Evolutionary conservation across 2,888 invertebrate genomes (phyloP), one percentile per base, ranked within the genome.

Genomic region (Macroteleia sp.): DNA sequence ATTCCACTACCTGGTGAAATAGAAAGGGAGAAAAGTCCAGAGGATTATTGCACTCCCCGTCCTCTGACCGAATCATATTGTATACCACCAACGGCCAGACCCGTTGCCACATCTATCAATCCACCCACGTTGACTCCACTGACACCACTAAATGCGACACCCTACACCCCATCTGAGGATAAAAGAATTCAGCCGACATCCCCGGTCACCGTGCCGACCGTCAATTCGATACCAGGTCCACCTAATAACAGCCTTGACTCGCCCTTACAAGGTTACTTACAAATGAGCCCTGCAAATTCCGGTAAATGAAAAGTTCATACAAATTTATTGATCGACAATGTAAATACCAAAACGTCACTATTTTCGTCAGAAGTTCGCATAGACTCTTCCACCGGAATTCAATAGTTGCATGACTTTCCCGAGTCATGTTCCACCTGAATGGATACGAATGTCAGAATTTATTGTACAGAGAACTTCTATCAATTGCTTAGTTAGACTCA

Each of bases 71-170:
- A 92, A 71, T 92, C 92, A 6, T 93, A 93, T 78, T 89, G 91
- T 57, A 91, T 94, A 54, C 91, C 92, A 8, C 92, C 92, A n/a
- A 92, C 92, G 69, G 92, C 92, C 14, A 90, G 92, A 54, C 92
- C 92, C 22, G 89, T 93, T 44, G 92, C 46, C 79, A n/a, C n/a
- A n/a, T 81, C 64, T 80, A 83, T 80, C 84, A 82, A 42, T 83
- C 77, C 77, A 71, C 77, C 30, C 17, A 25, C 85, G 17, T 81
- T 86, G 8, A 81, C 83, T 8, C 80, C 81, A 19, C 80, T 83
- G 20, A 62, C 83, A 17, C 25, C 56, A 64, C 80, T 36, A 48
- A 85, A 50, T 57, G 54, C 71, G 59, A 81, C 75, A 39, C 70
- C 73, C 50, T 76, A 62, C 64, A 82, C 52, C 52, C 75, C 80